Evolutionary conservation across 2,113 vertebrate genomes (phyloP), one percentile per base, ranked within the genome.

Genomic region (Oryzias celebensis): DNA sequence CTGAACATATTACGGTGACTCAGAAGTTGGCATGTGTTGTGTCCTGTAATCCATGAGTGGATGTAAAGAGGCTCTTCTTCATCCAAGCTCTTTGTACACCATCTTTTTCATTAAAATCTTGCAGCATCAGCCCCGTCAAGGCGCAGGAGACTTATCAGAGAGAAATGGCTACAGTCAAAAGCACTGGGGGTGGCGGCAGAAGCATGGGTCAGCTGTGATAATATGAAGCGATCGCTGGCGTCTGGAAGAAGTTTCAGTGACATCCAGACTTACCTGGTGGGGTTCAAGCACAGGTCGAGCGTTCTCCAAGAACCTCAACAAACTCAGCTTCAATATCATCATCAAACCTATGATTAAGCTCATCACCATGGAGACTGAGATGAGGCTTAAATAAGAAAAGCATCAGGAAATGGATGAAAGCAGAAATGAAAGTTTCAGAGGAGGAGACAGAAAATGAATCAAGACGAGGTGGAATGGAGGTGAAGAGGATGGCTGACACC

Each of bases 231-330:
- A 17, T 67, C 20, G 31, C n/a, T 53, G 55, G 41, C 46, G 56
- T 52, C 50, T 49, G 10, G 45, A 70, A 79, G 31, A 76, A 67
- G 60, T 62, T 82, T 73, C 67, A 70, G 58, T 45, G 66, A 77
- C 64, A 75, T 56, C 55, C 58, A 59, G 67, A 76, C 68, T 66
- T 65, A 60, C 65, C 45, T 73, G 80, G 50, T 48, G 49, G 50
- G 72, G 82, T 86, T 82, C 78, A 79, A 78, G 53, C 54, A 65
- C 43, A 68, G 85, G 76, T 76, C 78, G 69, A 65, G 73, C 63
- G 56, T 69, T 53, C 47, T 74, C 36, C 46, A 20, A 36, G 80
- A 81, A 82, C 36, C 58, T 77, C 67, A 75, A 80, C 73, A 74
- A 73, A 51, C 77, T 83, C 78, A 76, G 81, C 82, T 63, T 72